Percentiles rank a stretch among this genome's conserved stretches.
Evolutionary conservation across 2,888 invertebrate genomes (phyloP).

Genomic region (Adela reaumurella): DNA sequence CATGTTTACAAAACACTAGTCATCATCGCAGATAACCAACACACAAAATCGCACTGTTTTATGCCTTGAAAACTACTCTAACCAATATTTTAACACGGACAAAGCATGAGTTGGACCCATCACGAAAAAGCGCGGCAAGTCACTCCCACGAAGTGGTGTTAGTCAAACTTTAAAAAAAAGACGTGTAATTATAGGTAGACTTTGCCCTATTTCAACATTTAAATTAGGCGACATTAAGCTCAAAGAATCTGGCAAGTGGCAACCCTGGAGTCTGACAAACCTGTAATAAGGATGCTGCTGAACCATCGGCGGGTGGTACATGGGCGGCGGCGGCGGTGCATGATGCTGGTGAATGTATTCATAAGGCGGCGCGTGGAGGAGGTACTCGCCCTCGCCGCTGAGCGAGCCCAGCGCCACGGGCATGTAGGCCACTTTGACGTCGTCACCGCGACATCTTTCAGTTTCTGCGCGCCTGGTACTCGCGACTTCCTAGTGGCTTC

Average conservation of each 20-base stretch:
- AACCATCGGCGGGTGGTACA: conserved; percentile 31
- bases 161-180: too few relatives aligned
- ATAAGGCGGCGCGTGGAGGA: conserved; percentile 40
- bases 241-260: conserved; percentile 4
- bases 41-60: too few relatives aligned
- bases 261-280: conserved; percentile 17
- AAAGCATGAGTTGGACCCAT: too few relatives aligned
- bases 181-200: too few relatives aligned
- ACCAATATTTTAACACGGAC: too few relatives aligned
- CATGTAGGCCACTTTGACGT: conserved; percentile 62
- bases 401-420: conserved; percentile 62
- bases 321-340: conserved; percentile 52
- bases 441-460: conserved; percentile 57
- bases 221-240: conserved; percentile 8
- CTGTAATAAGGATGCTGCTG: conserved; percentile 46
- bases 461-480: conserved; percentile 19
- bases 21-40: too few relatives aligned
- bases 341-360: conserved; percentile 49
- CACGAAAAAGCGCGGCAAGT: too few relatives aligned
- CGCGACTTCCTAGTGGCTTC: too few relatives aligned
- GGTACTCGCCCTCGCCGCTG: conserved; percentile 62
- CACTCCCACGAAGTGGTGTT: too few relatives aligned
- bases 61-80: too few relatives aligned
- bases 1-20: too few relatives aligned
- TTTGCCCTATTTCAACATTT: too few relatives aligned